phyloP scores from a whole-genome alignment of 2,113 vertebrate species.

The Isurus oxyrinchus region DNA sequence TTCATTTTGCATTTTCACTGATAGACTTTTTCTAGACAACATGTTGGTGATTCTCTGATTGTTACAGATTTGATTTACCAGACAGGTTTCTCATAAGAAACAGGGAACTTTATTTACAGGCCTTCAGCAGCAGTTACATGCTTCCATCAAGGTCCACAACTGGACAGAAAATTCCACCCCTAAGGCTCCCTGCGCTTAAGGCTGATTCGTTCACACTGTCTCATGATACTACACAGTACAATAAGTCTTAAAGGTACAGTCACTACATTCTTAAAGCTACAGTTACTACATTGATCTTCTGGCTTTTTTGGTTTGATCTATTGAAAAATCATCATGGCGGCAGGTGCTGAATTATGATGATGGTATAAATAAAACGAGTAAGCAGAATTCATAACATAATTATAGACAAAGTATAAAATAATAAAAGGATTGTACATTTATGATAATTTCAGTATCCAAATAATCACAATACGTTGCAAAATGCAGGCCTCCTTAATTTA shows the following conservation, averaged over 20 bases:
- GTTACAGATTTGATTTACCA: too few species aligned
- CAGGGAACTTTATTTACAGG: too few species aligned
- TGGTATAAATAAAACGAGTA: not conserved
- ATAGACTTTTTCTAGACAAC: not conserved
- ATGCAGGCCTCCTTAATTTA: not conserved
- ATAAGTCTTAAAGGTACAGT: too few species aligned
- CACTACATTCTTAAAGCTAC: too few species aligned
- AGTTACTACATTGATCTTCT: not conserved
- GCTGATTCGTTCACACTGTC: too few species aligned
- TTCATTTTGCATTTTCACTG: not conserved
- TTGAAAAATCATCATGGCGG: not conserved
- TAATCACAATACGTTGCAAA: not conserved
- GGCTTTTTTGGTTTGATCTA: not conserved
- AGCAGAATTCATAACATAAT: not conserved
- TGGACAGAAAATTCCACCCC: too few species aligned
- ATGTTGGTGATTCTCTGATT: not conserved
- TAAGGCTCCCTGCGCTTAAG: too few species aligned
- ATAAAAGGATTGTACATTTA: not conserved
- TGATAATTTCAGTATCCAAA: not conserved
- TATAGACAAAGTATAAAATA: not conserved
- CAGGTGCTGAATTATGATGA: not conserved
- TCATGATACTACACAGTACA: too few species aligned
- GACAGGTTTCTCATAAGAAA: too few species aligned
- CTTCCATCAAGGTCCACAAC: too few species aligned
- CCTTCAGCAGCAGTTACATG: too few species aligned